Percentiles rank a stretch among this genome's conserved stretches.
Evolutionary conservation across 2,797 vertebrate species (phyloP).

Genomic region (Sylvia borin): DNA sequence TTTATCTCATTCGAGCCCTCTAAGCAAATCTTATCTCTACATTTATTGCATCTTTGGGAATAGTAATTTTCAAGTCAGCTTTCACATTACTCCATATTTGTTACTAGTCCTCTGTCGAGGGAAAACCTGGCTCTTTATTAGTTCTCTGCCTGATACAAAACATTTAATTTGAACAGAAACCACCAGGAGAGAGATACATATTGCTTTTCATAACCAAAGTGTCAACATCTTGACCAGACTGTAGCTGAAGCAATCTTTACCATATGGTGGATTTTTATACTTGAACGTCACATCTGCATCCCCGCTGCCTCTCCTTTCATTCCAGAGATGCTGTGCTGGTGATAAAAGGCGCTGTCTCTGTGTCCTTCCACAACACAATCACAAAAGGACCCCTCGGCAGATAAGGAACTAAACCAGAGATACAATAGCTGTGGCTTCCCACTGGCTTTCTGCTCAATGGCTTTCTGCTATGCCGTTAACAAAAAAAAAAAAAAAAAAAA

Average conservation of each 20-base stretch:
- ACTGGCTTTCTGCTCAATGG: constrained; percentile 63
- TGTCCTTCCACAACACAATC: constrained; percentile 62
- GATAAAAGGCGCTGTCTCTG: constrained; percentile 53
- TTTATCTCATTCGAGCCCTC: constrained; percentile 73
- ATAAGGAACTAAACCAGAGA: constrained; percentile 63
- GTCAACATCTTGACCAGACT: constrained; percentile 73
- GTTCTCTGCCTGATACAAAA: constrained; percentile 76
- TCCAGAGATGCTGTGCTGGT: constrained; percentile 34
- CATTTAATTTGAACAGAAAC: constrained; percentile 81
- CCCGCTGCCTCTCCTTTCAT: constrained; percentile 63
- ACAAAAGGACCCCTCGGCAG: constrained; percentile 65
- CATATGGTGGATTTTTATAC: constrained; percentile 73
- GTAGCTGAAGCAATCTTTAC: constrained; percentile 69
- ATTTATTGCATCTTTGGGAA: constrained; percentile 77
- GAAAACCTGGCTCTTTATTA: constrained; percentile 77
- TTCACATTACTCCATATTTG: constrained; percentile 79
- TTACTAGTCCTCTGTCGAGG: constrained; percentile 68
- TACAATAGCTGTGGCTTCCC: constrained; percentile 67
- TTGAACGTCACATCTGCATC: constrained; percentile 59
- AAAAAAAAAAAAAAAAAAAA: background rate
- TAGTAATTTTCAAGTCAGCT: constrained; percentile 78
- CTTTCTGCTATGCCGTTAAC: constrained; percentile 27
- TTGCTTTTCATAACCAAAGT: constrained; percentile 76
- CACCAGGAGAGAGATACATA: constrained; percentile 74
- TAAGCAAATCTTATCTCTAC: constrained; percentile 71